Evolutionary conservation across 2,797 vertebrate genomes (phyloP), one percentile per base, ranked within the genome.

Genomic region (Dallia pectoralis): DNA sequence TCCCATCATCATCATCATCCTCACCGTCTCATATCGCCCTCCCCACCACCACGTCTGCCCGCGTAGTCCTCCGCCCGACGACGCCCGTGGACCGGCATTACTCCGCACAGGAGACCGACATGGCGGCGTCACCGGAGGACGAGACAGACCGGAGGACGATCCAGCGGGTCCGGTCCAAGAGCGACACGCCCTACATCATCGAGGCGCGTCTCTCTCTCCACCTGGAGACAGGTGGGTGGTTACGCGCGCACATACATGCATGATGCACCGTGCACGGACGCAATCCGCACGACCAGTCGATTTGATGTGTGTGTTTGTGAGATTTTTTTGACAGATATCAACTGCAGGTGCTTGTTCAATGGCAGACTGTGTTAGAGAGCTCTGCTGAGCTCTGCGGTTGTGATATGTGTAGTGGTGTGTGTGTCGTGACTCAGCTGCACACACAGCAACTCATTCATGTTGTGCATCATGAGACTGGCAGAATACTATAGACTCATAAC

Each of bases 181-280:
- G 97, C 82, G 96, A 98, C 92, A 98, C 97, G 77, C 97, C 97
- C 47, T 97, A 97, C 91, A 95, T 98, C 82, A 95, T 93, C 22
- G 96, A 98, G 91, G 95, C 96, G 86, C 89, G 97, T 87, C 96
- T 98, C 89, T 96, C 96, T 72, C 89, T 97, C 85, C 96, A 97
- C 91, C 95, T 97, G 82, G 95, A 94, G 81, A 94, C 96, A 96
- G 96, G 96, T 97, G 94, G 92, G 86, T 79, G 29, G 71, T 7
- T 62, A 73, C 48, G 72, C 78, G 78, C 33, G 72, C 61, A 32
- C 71, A 36, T 29, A 53, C 22, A 49, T 15, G 16, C 15, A 47
- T 5, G 62, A 5, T 19, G 32, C 30, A 51, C 69, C 8, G 22
- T 68, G 16, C 44, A 27, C 63, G 33, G 33, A 3, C 7, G 3